A percentile compares a stretch with the other conserved stretches of the same genome.
phyloP scores from a whole-genome alignment of 2,888 invertebrate genomes.

The Parnassius smintheus region DNA sequence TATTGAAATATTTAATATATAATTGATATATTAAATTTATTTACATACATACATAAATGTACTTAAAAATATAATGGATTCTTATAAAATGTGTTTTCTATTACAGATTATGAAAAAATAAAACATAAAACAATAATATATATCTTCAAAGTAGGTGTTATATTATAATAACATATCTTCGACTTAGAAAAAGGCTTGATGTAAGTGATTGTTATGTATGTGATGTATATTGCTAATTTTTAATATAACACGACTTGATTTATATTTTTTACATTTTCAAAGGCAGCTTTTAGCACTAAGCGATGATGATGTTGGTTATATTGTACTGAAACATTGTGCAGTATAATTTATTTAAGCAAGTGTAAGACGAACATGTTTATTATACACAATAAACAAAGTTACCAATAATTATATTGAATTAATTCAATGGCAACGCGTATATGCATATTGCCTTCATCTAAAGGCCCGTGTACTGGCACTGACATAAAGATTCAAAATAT shows the following conservation, averaged over 20 bases:
- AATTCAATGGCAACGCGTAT: conserved; percentile 9
- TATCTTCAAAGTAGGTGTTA: too few relatives aligned
- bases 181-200: background rate
- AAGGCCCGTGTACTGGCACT: background rate
- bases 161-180: too few relatives aligned
- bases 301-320: too few relatives aligned
- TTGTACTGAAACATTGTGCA: too few relatives aligned
- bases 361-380: too few relatives aligned
- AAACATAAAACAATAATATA: too few relatives aligned
- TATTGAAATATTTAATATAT: conserved; percentile 33
- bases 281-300: too few relatives aligned
- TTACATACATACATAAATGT: background rate
- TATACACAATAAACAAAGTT: background rate
- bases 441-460: background rate
- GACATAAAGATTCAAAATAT: conserved; percentile 23
- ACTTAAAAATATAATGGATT: too few relatives aligned
- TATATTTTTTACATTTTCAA: too few relatives aligned
- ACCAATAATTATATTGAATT: background rate
- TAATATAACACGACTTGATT: background rate
- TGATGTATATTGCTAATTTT: background rate
- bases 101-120: too few relatives aligned
- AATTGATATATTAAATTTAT: background rate
- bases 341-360: too few relatives aligned
- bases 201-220: background rate
- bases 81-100: too few relatives aligned